These are phyloP conservation scores for Myotis daubentonii DNA, from an alignment of 2,797 vertebrate genomes.

Conservation along the genomic window DNA sequence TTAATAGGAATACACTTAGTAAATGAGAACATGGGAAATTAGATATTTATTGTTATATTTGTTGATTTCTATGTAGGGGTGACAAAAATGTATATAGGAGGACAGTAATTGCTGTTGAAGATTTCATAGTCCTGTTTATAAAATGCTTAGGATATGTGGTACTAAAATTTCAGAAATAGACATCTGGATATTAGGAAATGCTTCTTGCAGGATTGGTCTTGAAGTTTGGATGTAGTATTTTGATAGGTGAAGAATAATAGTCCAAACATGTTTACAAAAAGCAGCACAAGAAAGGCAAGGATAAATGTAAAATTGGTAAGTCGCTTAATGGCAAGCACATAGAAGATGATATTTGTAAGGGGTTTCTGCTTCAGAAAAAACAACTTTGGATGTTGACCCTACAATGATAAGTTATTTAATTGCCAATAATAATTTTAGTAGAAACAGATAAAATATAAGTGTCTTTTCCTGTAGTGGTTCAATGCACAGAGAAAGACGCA, in stretches of 20 bases:
- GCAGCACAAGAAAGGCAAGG: background rate
- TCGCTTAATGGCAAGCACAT: background rate
- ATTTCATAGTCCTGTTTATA: background rate
- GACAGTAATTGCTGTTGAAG: background rate
- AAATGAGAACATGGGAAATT: background rate
- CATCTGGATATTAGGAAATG: background rate
- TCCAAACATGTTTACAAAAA: background rate
- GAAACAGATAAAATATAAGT: background rate
- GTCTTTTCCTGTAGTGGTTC: slow-evolving; percentile 89
- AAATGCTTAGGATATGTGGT: background rate
- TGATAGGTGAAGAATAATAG: background rate
- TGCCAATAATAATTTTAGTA: slow-evolving; percentile 50
- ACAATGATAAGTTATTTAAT: slow-evolving; percentile 51
- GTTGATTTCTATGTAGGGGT: background rate
- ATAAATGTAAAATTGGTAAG: background rate
- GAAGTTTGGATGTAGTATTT: slow-evolving; percentile 22
- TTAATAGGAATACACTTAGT: slow-evolving; percentile 33
- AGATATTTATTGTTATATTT: slow-evolving; percentile 23
- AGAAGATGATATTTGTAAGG: slow-evolving; percentile 18
- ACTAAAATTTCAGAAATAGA: slow-evolving; percentile 4
- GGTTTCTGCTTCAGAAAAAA: background rate
- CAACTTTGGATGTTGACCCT: background rate
- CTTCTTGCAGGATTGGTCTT: slow-evolving; percentile 10
- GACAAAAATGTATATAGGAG: background rate
- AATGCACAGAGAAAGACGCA: slow-evolving; percentile 97